Conservation (phyloP, 2,113 vertebrate species). For the Psophia crepitans region DNA sequence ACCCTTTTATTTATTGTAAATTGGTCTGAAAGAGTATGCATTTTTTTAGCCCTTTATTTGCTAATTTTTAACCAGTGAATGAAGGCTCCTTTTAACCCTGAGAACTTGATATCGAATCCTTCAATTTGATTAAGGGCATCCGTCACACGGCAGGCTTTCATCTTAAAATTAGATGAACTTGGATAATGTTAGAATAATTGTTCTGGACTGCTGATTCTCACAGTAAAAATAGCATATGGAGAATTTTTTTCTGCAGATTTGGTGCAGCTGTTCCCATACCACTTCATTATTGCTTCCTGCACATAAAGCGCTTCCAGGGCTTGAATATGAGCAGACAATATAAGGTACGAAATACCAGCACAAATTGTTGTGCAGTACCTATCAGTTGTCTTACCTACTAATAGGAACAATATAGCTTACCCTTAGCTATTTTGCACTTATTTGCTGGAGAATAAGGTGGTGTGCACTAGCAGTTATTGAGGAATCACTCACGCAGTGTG, state of each 20-base stretch:
- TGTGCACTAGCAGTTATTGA: not conserved
- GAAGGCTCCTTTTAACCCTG: not conserved
- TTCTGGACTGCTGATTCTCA: slow-evolving; percentile 11
- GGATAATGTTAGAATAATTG: not conserved
- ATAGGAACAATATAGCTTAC: not conserved
- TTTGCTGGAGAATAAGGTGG: not conserved
- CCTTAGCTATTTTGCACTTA: not conserved
- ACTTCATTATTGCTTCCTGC: not conserved
- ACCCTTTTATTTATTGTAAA: not conserved
- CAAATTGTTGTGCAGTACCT: not conserved
- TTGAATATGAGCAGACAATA: not conserved
- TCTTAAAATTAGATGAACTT: slow-evolving; percentile 4
- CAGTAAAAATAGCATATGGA: slow-evolving; percentile 26
- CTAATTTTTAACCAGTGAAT: not conserved
- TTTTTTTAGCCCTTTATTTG: not conserved
- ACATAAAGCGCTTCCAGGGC: not conserved
- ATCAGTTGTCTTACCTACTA: not conserved
- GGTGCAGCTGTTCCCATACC: not conserved
- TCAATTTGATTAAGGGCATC: not conserved
- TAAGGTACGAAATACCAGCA: not conserved
- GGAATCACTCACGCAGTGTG: not conserved
- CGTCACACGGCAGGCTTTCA: not conserved
- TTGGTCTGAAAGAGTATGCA: not conserved
- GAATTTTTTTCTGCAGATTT: not conserved
- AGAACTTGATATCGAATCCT: not conserved